Evolutionary conservation across 2,888 invertebrate genomes (phyloP).

Genomic region (Eupithecia subumbrata): DNA sequence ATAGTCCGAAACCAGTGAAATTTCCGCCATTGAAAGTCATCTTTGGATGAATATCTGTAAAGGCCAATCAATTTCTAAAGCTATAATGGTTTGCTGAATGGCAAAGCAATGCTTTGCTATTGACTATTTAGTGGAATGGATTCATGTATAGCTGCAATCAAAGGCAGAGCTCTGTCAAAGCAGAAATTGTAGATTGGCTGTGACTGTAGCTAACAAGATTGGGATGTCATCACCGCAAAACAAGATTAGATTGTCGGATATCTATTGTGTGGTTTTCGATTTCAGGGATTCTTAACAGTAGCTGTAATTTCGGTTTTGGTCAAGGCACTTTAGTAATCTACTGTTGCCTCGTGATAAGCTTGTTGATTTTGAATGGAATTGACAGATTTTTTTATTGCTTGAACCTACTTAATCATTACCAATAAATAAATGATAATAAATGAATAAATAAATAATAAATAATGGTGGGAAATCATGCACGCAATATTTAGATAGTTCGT

Average conservation of each 20-base stretch:
- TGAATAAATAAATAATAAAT: too few species aligned
- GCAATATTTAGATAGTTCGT: too few species aligned
- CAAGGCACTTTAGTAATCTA: too few species aligned
- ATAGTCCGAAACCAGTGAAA: neutral
- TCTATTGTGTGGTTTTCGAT: neutral
- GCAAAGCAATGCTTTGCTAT: neutral
- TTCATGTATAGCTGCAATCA: neutral
- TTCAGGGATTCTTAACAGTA: neutral
- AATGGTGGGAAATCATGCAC: too few species aligned
- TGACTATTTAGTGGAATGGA: neutral
- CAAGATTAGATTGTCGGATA: neutral
- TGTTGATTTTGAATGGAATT: too few species aligned
- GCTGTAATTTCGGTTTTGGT: too few species aligned
- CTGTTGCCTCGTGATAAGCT: too few species aligned
- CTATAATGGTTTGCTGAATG: neutral
- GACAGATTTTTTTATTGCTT: too few species aligned
- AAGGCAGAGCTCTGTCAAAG: neutral
- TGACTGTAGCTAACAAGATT: neutral
- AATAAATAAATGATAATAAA: too few species aligned
- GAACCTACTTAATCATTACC: too few species aligned
- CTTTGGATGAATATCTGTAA: neutral
- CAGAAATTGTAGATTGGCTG: neutral
- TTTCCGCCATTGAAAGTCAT: neutral
- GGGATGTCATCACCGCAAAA: neutral
- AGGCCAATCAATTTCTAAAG: neutral